Evolutionary conservation across 2,888 invertebrate genomes (phyloP).

Genomic region (Troides helena): DNA sequence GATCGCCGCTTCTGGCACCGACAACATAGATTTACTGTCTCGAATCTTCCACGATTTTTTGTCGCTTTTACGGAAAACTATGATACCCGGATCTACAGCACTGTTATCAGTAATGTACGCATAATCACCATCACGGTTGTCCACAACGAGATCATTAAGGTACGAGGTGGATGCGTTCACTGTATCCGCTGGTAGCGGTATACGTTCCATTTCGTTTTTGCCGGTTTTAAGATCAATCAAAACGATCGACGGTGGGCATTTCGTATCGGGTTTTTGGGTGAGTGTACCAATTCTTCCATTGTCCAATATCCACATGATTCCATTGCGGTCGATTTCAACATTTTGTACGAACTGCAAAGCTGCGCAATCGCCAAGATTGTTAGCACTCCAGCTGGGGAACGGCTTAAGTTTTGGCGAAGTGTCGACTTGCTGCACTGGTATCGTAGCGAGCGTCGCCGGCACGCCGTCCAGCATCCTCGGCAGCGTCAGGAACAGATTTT

Average conservation of each 20-base stretch:
- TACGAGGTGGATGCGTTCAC: conserved; percentile 80
- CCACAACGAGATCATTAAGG: conserved; percentile 87
- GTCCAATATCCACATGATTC: conserved; percentile 85
- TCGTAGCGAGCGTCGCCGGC: conserved; percentile 84
- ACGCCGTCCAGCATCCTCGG: conserved; percentile 86
- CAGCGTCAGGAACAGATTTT: conserved; percentile 83
- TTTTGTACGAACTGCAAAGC: conserved; percentile 88
- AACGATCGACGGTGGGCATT: conserved; percentile 85
- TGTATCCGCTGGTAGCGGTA: conserved; percentile 82
- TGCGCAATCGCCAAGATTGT: conserved; percentile 83
- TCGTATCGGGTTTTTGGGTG: conserved; percentile 70
- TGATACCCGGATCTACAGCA: conserved; percentile 84
- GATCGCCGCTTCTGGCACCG: conserved; percentile 77
- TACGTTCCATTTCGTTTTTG: conserved; percentile 78
- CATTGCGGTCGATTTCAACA: conserved; percentile 85
- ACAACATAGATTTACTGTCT: conserved; percentile 82
- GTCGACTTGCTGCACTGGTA: conserved; percentile 71
- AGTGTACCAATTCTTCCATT: conserved; percentile 84
- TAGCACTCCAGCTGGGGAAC: conserved; percentile 86
- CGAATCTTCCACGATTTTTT: conserved; percentile 86
- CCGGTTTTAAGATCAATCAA: conserved; percentile 83
- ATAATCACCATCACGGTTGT: conserved; percentile 84
- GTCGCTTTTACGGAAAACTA: conserved; percentile 84
- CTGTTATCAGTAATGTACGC: conserved; percentile 88
- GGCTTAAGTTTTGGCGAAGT: conserved; percentile 82